Evolutionary conservation across 2,888 invertebrate species (phyloP), one percentile per base, ranked within the genome.

Genomic region (Myathropa florea): DNA sequence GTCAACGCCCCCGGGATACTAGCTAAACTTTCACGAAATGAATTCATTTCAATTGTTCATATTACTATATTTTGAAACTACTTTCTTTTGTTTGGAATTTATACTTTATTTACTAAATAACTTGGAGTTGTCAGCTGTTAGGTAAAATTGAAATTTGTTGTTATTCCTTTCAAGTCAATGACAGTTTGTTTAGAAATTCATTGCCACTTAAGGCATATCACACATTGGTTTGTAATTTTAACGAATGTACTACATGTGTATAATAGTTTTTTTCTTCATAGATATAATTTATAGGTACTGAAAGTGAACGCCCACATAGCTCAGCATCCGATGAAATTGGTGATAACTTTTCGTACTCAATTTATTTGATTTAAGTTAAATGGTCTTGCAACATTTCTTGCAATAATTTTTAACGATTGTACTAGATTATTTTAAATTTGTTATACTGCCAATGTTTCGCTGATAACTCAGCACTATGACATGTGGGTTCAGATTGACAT

Each of bases 11-110:
- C 89, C 1, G 92, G 91, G 39, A 92, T 90, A 65, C 89, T 92
- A 36, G 90, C 90, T 12, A 93, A 84, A 88, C 92, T 92, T 46
- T 91, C 92, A 18, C 91, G 90, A 86, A 92, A 89, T 10, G 91
- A 90, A 89, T 91, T 91, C 92, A 91, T 92, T 24, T 9, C 73
- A 67, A 55, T 53, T 83, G 24, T 21, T 65, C 86, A 86, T 86
- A 60, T 7, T 77, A 83, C n/a, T 18, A 46, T 46, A 18, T 77
- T 65, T 60, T 26, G 10, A 4, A 23, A 57, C 6, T 18, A 46
- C n/a, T 39, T 53, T 30, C 60, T 65, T 71, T 28, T 60, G 33
- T 36, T 65, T 26, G 46, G 10, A 18, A 63, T 57, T 10, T 30
- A n/a, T 33, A 59, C 39, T 64, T 81, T 85, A 85, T 85, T 82